Evolutionary conservation across 2,888 invertebrate genomes (phyloP), one percentile per base, ranked within the genome.

Genomic region (Limnephilus rhombicus): DNA sequence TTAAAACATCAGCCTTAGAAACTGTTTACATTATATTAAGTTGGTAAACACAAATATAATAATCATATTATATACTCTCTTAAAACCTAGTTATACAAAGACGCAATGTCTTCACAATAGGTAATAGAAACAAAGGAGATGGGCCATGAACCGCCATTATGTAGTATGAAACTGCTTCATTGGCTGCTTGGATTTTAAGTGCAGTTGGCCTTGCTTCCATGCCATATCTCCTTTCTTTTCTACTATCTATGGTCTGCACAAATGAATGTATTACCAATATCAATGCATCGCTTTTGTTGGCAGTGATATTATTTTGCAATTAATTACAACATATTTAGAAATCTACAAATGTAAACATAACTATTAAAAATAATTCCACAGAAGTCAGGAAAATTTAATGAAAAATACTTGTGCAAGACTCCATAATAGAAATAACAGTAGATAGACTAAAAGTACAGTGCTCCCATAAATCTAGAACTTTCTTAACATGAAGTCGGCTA

Each of bases 341-440:
- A 45, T 53, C 88, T 89, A 80, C 18, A 80, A 80, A 80, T 37
- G 13, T 80, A 80, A 89, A 89, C 80, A 80, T 89, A 89, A 89
- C 88, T 80, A 89, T 89, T 53, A 68, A 87, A 53, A 31, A 68
- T 49, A 31, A 68, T 49, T 87, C 53, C 53, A 49, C 15, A 15
- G 31, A 53, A 86, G 86, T 86, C 86, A 68, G 87, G 87, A 87
- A 87, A 87, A 53, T 68, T 87, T 87, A 34, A 31, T 68, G n/a
- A 49, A 45, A 87, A 87, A 87, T 87, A 87, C 49, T 87, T 87
- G 87, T 87, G 87, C 87, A 49, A 87, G 87, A 87, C 87, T 87
- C 68, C 18, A 5, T 49, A 31, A 87, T 87, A 49, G 53, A 15
- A 53, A 49, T 49, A 87, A 68, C 34, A 87, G 3, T 87, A 87